Percentiles rank a stretch among this genome's conserved stretches.
These are phyloP conservation scores for Aphelinus atriplicis DNA, from an alignment of 1,140 invertebrate species.

Conservation along the genomic window DNA sequence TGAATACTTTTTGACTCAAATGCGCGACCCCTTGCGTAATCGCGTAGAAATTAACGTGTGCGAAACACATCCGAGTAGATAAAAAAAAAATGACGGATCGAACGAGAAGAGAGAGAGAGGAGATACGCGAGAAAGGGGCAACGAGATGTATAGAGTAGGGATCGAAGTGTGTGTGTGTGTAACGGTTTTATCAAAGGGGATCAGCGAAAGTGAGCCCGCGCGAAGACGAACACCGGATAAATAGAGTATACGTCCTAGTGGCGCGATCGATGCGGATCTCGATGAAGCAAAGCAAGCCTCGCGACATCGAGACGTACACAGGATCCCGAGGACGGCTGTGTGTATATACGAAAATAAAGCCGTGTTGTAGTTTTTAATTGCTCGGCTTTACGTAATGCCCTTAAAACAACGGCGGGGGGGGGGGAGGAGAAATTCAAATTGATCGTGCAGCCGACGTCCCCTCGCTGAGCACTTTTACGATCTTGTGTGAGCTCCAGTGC, in stretches of 20 bases:
- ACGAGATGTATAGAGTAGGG: background rate
- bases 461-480: no score
- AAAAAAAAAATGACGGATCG: background rate
- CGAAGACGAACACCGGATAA: constrained; percentile 17
- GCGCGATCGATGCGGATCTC: background rate
- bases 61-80: background rate
- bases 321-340: background rate
- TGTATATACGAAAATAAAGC: constrained; percentile 20
- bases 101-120: background rate
- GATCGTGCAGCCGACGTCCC: no score
- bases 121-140: background rate
- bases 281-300: constrained; percentile 23
- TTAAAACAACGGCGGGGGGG: constrained; percentile 6
- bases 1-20: no score
- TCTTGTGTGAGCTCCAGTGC: no score
- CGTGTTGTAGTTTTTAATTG: constrained; percentile 24
- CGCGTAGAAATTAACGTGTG: background rate
- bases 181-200: background rate
- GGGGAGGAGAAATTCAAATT: no score
- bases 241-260: background rate
- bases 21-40: no score
- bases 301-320: background rate
- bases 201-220: constrained; percentile 23
- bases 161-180: background rate
- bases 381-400: constrained; percentile 34